A percentile compares a stretch with the other conserved stretches of the same genome.
Evolutionary conservation across 2,888 invertebrate genomes (phyloP).

Genomic region (Sphaerophoria rueppellii): DNA sequence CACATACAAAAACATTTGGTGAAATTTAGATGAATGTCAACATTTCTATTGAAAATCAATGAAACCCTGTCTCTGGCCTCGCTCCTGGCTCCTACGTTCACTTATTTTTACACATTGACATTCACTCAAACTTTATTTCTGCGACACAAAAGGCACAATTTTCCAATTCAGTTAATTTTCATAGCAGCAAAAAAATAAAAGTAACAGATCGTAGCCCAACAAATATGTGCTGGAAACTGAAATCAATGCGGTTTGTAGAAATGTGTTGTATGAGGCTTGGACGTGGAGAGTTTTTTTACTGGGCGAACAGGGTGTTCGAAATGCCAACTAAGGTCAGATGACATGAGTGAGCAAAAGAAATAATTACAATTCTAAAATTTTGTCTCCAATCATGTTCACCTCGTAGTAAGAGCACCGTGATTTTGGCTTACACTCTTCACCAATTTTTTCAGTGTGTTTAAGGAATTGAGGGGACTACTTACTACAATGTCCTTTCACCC

Average conservation of each 20-base stretch:
- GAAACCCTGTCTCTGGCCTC: conserved; percentile 12
- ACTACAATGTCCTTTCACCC: no score
- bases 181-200: conserved; percentile 50
- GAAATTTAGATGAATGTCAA: conserved; percentile 64
- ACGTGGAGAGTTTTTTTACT: not conserved
- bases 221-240: conserved; percentile 41
- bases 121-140: conserved; percentile 44
- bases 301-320: no score
- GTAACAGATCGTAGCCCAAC: conserved; percentile 59
- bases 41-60: conserved; percentile 68
- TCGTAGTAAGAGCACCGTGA: no score
- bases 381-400: no score
- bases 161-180: conserved; percentile 71
- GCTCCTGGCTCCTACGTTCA: not conserved
- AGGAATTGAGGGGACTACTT: no score
- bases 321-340: no score
- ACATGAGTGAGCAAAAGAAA: no score
- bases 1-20: conserved; percentile 13
- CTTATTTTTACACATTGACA: conserved; percentile 15
- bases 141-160: conserved; percentile 69
- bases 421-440: no score
- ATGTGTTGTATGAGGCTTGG: conserved; percentile 26
- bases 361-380: no score
- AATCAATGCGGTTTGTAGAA: conserved; percentile 62
- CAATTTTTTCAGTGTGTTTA: no score